phyloP scores from a whole-genome alignment of 2,888 invertebrate genomes.

The Physocephala rufipes region DNA sequence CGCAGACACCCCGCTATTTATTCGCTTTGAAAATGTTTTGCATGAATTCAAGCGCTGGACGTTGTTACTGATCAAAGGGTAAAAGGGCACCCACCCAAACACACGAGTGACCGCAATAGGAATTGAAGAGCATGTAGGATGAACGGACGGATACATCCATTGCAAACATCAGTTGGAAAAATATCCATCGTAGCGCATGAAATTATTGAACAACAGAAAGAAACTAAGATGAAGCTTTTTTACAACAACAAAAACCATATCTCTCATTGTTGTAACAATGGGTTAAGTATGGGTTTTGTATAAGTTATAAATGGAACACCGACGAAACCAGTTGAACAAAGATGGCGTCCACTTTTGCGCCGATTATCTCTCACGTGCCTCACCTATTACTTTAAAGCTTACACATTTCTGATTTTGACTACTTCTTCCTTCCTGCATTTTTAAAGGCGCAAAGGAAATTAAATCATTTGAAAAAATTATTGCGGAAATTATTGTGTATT shows the following conservation, averaged over 20 bases:
- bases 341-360: too few relatives aligned
- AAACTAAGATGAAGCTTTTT: conserved; percentile 40
- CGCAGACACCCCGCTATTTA: conserved; percentile 19
- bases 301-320: too few relatives aligned
- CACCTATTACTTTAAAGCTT: too few relatives aligned
- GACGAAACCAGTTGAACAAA: too few relatives aligned
- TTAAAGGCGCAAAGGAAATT: too few relatives aligned
- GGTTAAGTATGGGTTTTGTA: too few relatives aligned
- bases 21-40: conserved; percentile 60
- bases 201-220: conserved; percentile 41
- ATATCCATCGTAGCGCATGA: conserved; percentile 25
- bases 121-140: background rate
- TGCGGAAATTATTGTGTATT: too few relatives aligned
- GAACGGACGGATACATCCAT: conserved; percentile 30
- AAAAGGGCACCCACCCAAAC: conserved; percentile 13
- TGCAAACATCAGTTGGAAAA: conserved; percentile 42
- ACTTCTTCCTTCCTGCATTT: too few relatives aligned
- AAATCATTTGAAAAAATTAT: too few relatives aligned
- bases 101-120: background rate
- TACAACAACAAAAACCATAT: conserved; percentile 14
- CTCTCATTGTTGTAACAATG: too few relatives aligned
- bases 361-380: too few relatives aligned
- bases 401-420: too few relatives aligned
- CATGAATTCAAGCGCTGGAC: conserved; percentile 55
- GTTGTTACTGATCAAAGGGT: conserved; percentile 36